These are phyloP conservation scores for Lethenteron camtschaticum DNA, from an alignment of 2,113 vertebrate species.

Conservation along the genomic window DNA sequence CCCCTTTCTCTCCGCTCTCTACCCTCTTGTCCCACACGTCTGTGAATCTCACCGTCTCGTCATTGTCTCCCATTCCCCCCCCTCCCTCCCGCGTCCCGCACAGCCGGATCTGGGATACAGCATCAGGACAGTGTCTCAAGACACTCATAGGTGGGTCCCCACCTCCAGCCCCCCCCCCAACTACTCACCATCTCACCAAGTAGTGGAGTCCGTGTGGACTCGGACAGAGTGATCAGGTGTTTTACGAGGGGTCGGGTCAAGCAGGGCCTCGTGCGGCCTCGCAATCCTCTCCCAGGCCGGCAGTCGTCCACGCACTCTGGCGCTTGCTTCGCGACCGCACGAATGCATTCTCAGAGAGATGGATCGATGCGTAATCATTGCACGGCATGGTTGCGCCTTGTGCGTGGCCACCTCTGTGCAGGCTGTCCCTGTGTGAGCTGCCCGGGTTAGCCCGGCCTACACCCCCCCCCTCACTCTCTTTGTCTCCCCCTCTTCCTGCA, in stretches of 20 bases:
- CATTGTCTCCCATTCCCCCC: constrained; percentile 7
- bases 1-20: neutral
- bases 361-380: neutral
- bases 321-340: too few species aligned
- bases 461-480: neutral
- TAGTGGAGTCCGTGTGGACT: too few species aligned
- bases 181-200: too few species aligned
- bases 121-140: constrained; percentile 94
- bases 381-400: too few species aligned
- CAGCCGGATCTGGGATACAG: constrained; percentile 97
- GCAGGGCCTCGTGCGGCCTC: too few species aligned
- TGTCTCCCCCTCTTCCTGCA: constrained; percentile 14
- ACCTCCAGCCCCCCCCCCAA: constrained; percentile 1
- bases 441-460: neutral
- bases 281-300: too few species aligned
- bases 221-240: too few species aligned
- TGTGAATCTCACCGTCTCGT: neutral
- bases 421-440: neutral
- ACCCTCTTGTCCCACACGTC: neutral
- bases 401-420: neutral
- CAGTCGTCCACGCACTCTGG: too few species aligned
- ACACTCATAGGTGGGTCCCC: constrained; percentile 66
- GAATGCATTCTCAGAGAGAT: too few species aligned
- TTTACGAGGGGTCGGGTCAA: too few species aligned
- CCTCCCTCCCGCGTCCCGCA: too few species aligned